A percentile compares a stretch with the other conserved stretches of the same genome.
These are phyloP conservation scores for Varecia variegata DNA, from an alignment of 2,797 vertebrate genomes.

Conservation along the genomic window DNA sequence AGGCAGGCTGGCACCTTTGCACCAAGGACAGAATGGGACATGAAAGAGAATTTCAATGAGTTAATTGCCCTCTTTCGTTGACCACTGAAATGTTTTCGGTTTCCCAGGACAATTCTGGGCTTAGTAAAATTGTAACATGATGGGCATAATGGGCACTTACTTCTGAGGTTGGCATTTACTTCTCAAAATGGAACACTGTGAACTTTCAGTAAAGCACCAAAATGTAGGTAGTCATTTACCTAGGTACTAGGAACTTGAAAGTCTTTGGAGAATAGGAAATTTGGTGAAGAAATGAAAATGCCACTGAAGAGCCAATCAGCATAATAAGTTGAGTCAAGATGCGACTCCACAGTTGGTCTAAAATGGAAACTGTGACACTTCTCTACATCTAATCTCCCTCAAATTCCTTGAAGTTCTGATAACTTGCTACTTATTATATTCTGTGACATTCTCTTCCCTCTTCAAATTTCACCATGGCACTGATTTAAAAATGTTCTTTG, in stretches of 20 bases:
- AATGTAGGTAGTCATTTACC: neutral
- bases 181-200: neutral
- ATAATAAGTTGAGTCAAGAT: slow-evolving; percentile 27
- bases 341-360: neutral
- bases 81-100: slow-evolving; percentile 3
- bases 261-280: slow-evolving; percentile 2
- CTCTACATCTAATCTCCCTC: neutral
- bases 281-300: slow-evolving; percentile 25
- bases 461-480: slow-evolving; percentile 9
- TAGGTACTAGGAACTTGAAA: neutral
- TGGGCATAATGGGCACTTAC: neutral
- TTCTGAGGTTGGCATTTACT: neutral
- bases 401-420: neutral
- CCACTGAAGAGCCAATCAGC: neutral
- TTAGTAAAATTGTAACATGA: neutral
- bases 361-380: neutral
- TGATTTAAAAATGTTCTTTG: neutral
- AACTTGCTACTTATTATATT: neutral
- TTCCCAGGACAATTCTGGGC: neutral
- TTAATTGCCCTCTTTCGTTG: neutral
- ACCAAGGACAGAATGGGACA: neutral
- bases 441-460: neutral
- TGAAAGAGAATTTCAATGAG: neutral
- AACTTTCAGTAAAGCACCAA: neutral
- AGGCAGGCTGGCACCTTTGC: neutral